Evolutionary conservation across 1,140 invertebrate genomes (phyloP).

Genomic region (Cylas formicarius): DNA sequence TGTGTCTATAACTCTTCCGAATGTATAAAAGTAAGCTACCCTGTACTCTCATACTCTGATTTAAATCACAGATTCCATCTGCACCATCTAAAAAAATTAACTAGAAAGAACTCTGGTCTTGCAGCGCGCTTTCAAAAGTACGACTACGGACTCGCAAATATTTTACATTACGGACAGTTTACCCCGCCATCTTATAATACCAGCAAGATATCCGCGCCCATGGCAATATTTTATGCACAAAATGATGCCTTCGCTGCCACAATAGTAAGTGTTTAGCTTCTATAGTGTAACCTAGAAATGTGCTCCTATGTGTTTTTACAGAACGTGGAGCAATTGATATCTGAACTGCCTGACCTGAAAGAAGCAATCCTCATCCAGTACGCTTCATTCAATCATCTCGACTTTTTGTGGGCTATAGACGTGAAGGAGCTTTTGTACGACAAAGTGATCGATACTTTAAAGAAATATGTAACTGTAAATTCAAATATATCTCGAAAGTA

Average conservation of each 20-base stretch:
- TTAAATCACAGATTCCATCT: no score
- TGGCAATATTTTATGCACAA: slow-evolving; percentile 16
- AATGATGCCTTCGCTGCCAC: slow-evolving; percentile 15
- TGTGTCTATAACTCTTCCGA: no score
- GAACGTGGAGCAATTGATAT: slow-evolving; percentile 20
- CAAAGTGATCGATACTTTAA: slow-evolving; percentile 12
- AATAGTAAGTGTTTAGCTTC: slow-evolving; percentile 11
- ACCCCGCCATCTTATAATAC: slow-evolving; percentile 17
- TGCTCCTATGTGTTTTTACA: slow-evolving; percentile 13
- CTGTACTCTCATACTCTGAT: no score
- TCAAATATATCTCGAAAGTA: no score
- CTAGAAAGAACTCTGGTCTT: no score
- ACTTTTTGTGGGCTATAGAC: slow-evolving; percentile 23
- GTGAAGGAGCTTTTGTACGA: slow-evolving; percentile 17
- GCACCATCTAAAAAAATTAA: no score
- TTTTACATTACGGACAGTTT: slow-evolving; percentile 9
- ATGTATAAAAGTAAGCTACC: no score
- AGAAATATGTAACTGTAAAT: no score
- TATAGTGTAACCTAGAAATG: neutral
- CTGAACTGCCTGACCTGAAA: slow-evolving; percentile 10
- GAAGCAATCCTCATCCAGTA: slow-evolving; percentile 14
- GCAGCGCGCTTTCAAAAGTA: slow-evolving; percentile 21
- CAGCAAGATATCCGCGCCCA: slow-evolving; percentile 4
- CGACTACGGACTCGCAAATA: slow-evolving; percentile 21
- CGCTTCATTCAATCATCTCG: slow-evolving; percentile 23